Evolutionary conservation across 2,888 invertebrate species (phyloP).

Genomic region (Hypomecis atomaria): DNA sequence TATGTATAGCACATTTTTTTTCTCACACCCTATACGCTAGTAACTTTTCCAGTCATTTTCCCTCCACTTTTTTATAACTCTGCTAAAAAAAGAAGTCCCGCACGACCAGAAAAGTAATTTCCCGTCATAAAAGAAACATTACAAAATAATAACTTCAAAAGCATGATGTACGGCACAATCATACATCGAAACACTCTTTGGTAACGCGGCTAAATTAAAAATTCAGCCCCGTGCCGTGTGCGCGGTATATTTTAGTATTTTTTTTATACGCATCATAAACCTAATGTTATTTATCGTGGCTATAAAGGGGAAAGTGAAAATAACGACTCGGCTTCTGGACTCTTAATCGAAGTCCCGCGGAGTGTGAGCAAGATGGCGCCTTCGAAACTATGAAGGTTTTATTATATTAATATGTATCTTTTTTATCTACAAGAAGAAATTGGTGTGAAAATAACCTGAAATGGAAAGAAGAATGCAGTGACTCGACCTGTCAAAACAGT

Average conservation of each 20-base stretch:
- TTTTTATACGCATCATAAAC: conserved; percentile 50
- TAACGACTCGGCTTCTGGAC: conserved; percentile 39
- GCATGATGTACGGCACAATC: neutral
- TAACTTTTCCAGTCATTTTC: no score
- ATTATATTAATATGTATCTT: neutral
- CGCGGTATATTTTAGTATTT: conserved; percentile 38
- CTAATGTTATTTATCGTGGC: conserved; percentile 50
- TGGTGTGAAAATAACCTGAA: no score
- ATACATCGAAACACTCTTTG: conserved; percentile 27
- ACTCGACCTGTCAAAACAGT: no score
- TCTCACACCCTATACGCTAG: no score
- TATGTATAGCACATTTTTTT: no score
- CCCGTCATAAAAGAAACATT: conserved; percentile 1
- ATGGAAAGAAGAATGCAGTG: no score
- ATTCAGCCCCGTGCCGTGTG: conserved; percentile 35
- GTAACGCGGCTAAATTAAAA: conserved; percentile 38
- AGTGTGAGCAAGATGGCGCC: neutral
- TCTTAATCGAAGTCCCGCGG: conserved; percentile 34
- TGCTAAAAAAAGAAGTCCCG: no score
- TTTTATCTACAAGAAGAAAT: no score
- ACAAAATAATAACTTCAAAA: conserved; percentile 4
- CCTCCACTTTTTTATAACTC: no score
- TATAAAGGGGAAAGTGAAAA: conserved; percentile 48
- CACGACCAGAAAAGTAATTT: neutral
- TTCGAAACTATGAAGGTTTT: conserved; percentile 3